Percentiles rank a stretch among this genome's conserved stretches.
These are phyloP conservation scores for Sesamia inferens DNA, from an alignment of 2,888 invertebrate genomes.

Conservation along the genomic window DNA sequence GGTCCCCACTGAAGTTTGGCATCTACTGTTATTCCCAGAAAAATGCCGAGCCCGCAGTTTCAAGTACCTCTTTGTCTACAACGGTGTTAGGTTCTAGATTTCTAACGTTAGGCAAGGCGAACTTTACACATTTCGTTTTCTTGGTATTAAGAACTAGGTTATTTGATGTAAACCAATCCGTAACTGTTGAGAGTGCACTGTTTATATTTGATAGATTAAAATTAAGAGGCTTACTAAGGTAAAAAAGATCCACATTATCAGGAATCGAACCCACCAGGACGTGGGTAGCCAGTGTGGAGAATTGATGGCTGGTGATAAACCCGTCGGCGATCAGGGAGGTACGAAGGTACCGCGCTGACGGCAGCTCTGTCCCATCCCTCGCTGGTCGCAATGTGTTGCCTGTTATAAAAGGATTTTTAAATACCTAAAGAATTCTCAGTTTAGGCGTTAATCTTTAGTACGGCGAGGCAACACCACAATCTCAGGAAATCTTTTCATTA, in stretches of 20 bases:
- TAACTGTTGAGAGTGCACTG: too few relatives aligned
- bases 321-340: constrained; percentile 70
- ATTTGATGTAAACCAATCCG: too few relatives aligned
- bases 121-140: too few relatives aligned
- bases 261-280: constrained; percentile 54
- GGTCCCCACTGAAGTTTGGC: too few relatives aligned
- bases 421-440: neutral
- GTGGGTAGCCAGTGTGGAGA: constrained; percentile 65
- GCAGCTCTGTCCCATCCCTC: constrained; percentile 67
- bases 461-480: neutral
- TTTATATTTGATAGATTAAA: neutral
- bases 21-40: too few relatives aligned
- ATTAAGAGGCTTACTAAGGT: constrained; percentile 57
- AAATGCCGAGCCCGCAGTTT: too few relatives aligned
- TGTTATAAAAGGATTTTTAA: constrained; percentile 13
- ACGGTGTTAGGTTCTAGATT: too few relatives aligned
- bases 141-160: too few relatives aligned
- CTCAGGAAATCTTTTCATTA: neutral
- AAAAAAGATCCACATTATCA: constrained; percentile 67
- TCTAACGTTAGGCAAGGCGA: too few relatives aligned
- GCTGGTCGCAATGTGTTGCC: constrained; percentile 67
- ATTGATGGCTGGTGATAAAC: constrained; percentile 60
- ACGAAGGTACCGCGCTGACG: constrained; percentile 68
- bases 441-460: neutral
- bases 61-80: too few relatives aligned